These are phyloP conservation scores for Momotus momota DNA, from an alignment of 2,797 vertebrate species.

Conservation along the genomic window DNA sequence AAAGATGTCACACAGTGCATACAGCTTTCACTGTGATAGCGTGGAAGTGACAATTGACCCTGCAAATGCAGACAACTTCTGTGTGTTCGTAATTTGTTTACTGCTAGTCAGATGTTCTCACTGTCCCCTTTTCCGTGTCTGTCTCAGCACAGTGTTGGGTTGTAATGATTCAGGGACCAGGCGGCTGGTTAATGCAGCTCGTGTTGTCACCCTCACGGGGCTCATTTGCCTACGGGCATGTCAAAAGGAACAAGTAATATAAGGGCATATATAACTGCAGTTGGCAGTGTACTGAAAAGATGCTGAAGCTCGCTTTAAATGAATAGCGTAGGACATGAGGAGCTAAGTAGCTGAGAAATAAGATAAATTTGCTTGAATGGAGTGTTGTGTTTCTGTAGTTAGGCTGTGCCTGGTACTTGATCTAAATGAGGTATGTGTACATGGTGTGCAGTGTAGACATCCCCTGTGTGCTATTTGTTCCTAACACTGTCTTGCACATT, in stretches of 20 bases:
- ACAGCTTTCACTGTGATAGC: neutral
- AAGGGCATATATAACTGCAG: conserved; percentile 15
- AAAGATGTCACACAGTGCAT: neutral
- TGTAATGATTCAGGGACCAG: conserved; percentile 2
- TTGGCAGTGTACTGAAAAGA: conserved; percentile 11
- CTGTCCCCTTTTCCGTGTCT: neutral
- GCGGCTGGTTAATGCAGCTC: conserved; percentile 33
- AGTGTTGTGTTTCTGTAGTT: neutral
- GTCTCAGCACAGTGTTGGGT: neutral
- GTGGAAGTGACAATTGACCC: neutral
- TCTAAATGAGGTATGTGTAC: neutral
- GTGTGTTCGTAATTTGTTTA: neutral
- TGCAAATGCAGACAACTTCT: neutral
- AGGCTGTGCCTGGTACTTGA: neutral
- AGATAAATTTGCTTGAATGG: conserved; percentile 21
- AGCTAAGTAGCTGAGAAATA: conserved; percentile 42
- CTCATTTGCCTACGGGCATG: conserved; percentile 67
- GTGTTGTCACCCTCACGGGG: conserved; percentile 17
- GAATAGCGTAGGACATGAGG: conserved; percentile 9
- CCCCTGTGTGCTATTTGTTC: neutral
- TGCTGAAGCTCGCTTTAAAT: conserved; percentile 29
- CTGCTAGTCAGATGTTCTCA: neutral
- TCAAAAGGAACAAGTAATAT: conserved; percentile 52
- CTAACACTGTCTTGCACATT: neutral
- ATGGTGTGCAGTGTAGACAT: neutral